phyloP scores from a whole-genome alignment of 2,113 vertebrate species.

The Hirundichthys speculiger region DNA sequence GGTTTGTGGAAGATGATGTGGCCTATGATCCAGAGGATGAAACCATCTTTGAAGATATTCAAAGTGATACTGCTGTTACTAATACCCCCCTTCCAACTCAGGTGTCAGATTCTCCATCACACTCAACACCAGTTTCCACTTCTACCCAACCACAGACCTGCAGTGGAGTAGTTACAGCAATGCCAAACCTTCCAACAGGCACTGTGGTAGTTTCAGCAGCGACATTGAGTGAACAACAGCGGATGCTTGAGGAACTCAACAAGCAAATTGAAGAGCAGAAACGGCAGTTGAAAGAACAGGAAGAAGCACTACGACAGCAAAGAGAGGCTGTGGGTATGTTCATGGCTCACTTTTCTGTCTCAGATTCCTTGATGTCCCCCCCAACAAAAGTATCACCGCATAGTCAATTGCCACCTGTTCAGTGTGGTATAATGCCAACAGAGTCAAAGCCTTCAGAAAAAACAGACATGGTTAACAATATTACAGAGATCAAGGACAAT shows the following conservation, averaged over 20 bases:
- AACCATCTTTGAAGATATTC: slow-evolving; percentile 91
- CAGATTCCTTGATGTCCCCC: slow-evolving; percentile 92
- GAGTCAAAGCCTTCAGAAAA: slow-evolving; percentile 39
- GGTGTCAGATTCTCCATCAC: slow-evolving; percentile 23
- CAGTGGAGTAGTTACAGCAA: slow-evolving; percentile 14
- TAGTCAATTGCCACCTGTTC: slow-evolving; percentile 58
- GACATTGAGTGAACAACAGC: slow-evolving; percentile 90
- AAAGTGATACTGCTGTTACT: slow-evolving; percentile 77
- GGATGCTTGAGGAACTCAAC: slow-evolving; percentile 94
- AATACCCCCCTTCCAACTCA: slow-evolving; percentile 61
- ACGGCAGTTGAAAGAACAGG: slow-evolving; percentile 92
- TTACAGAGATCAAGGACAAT: slow-evolving; percentile 26
- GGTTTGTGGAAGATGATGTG: slow-evolving; percentile 85
- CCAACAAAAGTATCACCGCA: slow-evolving; percentile 81
- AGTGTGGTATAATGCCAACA: slow-evolving; percentile 34
- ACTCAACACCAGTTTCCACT: slow-evolving; percentile 17
- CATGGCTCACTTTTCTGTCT: slow-evolving; percentile 96
- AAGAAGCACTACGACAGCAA: slow-evolving; percentile 92
- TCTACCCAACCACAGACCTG: slow-evolving; percentile 19
- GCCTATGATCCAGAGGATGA: slow-evolving; percentile 97
- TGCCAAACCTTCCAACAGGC: slow-evolving; percentile 52
- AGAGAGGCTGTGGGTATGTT: slow-evolving; percentile 93
- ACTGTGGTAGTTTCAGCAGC: slow-evolving; percentile 75
- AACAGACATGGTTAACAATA: slow-evolving; percentile 28
- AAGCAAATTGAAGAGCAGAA: slow-evolving; percentile 97